Percentiles rank a stretch among this genome's conserved stretches.
Evolutionary conservation across 2,797 vertebrate genomes (phyloP).

Genomic region (Benthosema pterotum): DNA sequence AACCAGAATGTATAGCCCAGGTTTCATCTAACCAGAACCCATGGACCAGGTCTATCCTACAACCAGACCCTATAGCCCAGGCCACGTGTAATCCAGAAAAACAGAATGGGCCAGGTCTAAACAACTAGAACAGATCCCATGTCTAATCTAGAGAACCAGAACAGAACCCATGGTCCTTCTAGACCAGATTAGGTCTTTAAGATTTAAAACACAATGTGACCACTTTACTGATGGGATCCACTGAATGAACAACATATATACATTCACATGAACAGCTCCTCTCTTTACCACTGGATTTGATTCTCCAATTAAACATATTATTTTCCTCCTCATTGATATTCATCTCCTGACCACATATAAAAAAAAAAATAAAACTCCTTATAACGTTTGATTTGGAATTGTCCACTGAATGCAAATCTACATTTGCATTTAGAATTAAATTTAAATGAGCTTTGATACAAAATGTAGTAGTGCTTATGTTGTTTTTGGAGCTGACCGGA

Average conservation of each 20-base stretch:
- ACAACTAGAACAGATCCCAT: no score
- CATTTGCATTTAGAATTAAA: constrained; percentile 44
- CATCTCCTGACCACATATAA: constrained; percentile 6
- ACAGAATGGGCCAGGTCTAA: no score
- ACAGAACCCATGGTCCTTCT: no score
- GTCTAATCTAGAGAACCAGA: no score
- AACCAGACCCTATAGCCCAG: no score
- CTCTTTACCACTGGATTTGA: constrained; percentile 9
- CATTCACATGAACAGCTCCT: constrained; percentile 2
- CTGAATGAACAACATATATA: neutral
- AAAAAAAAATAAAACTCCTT: neutral
- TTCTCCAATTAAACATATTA: constrained; percentile 22
- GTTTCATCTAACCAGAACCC: no score
- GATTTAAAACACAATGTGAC: constrained; percentile 38
- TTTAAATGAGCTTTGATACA: constrained; percentile 34
- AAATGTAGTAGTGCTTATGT: constrained; percentile 23
- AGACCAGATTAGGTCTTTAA: no score
- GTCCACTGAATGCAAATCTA: constrained; percentile 24
- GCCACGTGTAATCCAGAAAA: no score
- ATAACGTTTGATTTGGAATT: constrained; percentile 37
- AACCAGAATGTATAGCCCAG: neutral
- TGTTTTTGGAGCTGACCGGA: constrained; percentile 39
- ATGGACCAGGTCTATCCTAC: no score
- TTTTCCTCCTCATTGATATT: constrained; percentile 23
- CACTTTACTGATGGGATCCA: constrained; percentile 27